Evolutionary conservation across 2,113 vertebrate genomes (phyloP).

Genomic region (Gopherus evgoodei): DNA sequence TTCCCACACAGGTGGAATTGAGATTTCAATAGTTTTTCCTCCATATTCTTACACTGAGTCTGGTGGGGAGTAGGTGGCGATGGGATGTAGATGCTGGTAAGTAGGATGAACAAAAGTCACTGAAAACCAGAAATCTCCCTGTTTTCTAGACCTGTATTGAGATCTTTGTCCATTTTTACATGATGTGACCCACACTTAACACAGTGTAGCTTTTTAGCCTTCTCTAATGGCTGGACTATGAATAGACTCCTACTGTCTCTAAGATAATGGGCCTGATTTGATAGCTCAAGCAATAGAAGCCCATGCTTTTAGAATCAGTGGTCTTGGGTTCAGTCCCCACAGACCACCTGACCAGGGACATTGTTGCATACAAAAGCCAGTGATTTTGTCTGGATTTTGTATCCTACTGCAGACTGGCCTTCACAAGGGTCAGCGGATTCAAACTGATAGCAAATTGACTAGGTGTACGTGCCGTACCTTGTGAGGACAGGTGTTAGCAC

Average conservation of each 20-base stretch:
- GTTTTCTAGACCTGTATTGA: background rate
- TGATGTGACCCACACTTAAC: background rate
- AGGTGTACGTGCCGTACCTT: background rate
- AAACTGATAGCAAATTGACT: background rate
- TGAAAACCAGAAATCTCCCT: background rate
- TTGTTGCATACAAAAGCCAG: background rate
- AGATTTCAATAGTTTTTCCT: background rate
- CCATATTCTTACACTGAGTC: background rate
- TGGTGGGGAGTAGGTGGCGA: background rate
- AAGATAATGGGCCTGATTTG: background rate
- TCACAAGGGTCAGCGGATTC: background rate
- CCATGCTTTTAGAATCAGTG: fast-evolving
- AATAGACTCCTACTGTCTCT: background rate
- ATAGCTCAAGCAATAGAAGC: fast-evolving
- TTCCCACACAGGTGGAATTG: fast-evolving
- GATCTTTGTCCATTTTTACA: background rate
- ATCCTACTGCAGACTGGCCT: background rate
- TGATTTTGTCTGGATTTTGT: background rate
- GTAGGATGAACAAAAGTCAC: background rate
- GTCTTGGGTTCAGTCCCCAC: background rate
- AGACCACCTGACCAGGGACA: background rate
- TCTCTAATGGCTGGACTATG: background rate
- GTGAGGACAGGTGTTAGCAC: background rate
- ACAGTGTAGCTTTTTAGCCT: background rate
- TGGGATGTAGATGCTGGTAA: background rate